Conservation (phyloP, 2,113 vertebrate genomes). For the Gavialis gangeticus region DNA sequence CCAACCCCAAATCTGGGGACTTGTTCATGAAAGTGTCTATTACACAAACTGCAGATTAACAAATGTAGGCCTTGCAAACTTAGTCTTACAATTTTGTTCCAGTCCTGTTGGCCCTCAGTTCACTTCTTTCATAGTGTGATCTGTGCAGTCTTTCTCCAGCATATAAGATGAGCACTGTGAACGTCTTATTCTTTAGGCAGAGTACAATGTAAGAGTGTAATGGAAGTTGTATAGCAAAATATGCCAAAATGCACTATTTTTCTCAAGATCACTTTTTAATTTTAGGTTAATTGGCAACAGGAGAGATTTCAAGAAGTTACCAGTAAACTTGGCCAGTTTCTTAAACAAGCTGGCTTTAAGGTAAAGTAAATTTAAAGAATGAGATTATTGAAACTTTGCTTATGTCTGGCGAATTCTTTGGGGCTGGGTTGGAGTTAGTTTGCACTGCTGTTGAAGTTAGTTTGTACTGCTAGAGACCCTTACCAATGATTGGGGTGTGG, state of each 20-base stretch:
- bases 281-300: constrained; percentile 94
- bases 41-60: background rate
- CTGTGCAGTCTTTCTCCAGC: background rate
- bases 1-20: background rate
- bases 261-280: background rate
- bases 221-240: background rate
- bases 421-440: background rate
- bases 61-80: too few species aligned
- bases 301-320: constrained; percentile 94
- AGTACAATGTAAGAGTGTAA: background rate
- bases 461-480: background rate
- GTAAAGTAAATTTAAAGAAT: constrained; percentile 74
- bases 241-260: background rate
- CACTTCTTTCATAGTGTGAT: background rate
- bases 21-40: background rate
- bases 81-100: background rate
- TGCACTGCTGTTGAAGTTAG: background rate
- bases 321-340: constrained; percentile 93
- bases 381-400: background rate
- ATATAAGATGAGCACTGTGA: background rate
- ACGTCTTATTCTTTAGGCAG: background rate
- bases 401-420: background rate
- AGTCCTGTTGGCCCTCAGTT: background rate
- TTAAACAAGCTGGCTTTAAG: constrained; percentile 99
- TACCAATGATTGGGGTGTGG: background rate